Conservation (phyloP, 2,888 invertebrate species). For the Charanyca ferruginea region DNA sequence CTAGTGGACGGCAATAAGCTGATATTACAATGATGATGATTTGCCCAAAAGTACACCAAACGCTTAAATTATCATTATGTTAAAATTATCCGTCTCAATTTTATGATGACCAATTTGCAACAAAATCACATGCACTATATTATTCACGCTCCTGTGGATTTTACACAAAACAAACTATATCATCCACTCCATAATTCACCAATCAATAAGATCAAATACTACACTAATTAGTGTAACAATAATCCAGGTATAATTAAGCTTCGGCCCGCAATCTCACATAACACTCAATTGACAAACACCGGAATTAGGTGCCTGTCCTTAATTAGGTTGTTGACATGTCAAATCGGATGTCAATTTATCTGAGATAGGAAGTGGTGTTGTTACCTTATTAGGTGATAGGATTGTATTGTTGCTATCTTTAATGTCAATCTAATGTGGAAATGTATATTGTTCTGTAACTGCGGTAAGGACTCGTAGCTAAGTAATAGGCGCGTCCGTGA, state of each 20-base stretch:
- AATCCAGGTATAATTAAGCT: slow-evolving; percentile 83
- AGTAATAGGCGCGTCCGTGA: no score
- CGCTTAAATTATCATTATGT: no score
- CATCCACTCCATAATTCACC: slow-evolving; percentile 6
- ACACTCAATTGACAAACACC: slow-evolving; percentile 59
- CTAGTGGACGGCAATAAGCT: no score
- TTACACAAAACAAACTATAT: not conserved
- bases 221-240: slow-evolving; percentile 78
- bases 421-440: slow-evolving; percentile 2
- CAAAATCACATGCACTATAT: not conserved
- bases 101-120: not conserved
- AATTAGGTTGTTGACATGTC: slow-evolving; percentile 74
- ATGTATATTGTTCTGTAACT: no score
- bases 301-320: slow-evolving; percentile 71
- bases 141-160: not conserved
- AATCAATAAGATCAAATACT: slow-evolving; percentile 53
- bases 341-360: slow-evolving; percentile 72
- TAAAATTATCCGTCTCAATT: not conserved
- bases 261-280: slow-evolving; percentile 66
- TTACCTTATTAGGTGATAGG: slow-evolving; percentile 54
- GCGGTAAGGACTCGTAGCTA: no score
- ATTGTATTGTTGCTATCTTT: slow-evolving; percentile 22
- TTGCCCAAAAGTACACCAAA: no score
- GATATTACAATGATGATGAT: no score
- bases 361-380: slow-evolving; percentile 65